phyloP scores from a whole-genome alignment of 2,797 vertebrate genomes.

The Lutjanus campechanus region DNA sequence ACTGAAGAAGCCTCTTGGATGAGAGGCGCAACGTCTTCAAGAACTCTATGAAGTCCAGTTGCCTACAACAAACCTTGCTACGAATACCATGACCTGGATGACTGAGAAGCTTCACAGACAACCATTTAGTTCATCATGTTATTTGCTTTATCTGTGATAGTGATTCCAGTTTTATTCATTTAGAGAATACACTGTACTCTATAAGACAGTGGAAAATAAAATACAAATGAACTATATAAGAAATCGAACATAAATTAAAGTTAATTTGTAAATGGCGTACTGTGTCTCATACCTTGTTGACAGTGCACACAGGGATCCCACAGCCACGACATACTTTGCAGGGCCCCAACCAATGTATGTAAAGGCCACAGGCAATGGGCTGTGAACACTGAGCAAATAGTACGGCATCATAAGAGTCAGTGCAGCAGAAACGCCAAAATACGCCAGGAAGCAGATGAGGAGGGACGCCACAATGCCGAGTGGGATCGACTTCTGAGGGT shows the following conservation, averaged over 20 bases:
- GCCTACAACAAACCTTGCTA: too few relatives aligned
- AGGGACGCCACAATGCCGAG: constrained; percentile 88
- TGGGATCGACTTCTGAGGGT: constrained; percentile 91
- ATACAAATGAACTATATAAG: background rate
- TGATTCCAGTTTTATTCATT: background rate
- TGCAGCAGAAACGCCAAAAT: constrained; percentile 90
- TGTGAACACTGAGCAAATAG: constrained; percentile 86
- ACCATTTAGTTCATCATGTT: background rate
- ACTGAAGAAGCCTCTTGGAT: too few relatives aligned
- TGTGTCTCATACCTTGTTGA: constrained; percentile 86
- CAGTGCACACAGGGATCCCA: constrained; percentile 91
- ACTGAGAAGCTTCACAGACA: too few relatives aligned
- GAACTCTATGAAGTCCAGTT: too few relatives aligned
- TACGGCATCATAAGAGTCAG: constrained; percentile 93
- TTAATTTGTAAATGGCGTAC: background rate
- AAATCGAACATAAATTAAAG: background rate
- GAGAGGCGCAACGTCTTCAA: too few relatives aligned
- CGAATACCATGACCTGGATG: too few relatives aligned
- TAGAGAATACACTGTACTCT: background rate
- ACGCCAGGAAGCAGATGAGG: constrained; percentile 91
- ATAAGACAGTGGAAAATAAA: too few relatives aligned
- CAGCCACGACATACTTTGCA: constrained; percentile 88
- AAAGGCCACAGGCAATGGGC: constrained; percentile 89
- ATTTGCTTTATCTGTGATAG: background rate
- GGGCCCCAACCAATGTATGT: constrained; percentile 88